Percentiles rank a stretch among this genome's conserved stretches.
These are phyloP conservation scores for Molothrus ater DNA, from an alignment of 2,797 vertebrate genomes.

Conservation along the genomic window DNA sequence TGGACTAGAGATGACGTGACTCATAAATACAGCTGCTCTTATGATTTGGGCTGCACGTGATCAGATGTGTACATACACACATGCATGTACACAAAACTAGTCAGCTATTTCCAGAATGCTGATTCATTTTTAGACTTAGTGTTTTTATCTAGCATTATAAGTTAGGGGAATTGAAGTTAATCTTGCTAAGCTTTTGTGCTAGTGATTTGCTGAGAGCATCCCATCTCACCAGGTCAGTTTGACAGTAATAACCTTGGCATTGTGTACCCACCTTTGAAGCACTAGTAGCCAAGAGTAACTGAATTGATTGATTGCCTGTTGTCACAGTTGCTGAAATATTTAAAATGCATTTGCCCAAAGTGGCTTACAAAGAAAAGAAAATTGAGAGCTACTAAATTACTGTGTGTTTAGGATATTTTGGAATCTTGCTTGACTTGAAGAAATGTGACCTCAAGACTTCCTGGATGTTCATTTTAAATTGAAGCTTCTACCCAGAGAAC, in stretches of 20 bases:
- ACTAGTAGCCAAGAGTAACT: not conserved
- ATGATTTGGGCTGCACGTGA: accelerated
- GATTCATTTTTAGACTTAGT: not conserved
- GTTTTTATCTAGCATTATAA: not conserved
- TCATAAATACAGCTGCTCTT: not conserved
- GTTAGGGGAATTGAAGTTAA: not conserved
- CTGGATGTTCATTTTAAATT: not conserved
- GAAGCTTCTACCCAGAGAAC: not conserved
- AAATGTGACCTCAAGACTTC: not conserved
- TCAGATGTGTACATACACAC: not conserved
- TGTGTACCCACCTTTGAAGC: not conserved
- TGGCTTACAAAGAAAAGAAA: not conserved
- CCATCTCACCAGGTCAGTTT: not conserved
- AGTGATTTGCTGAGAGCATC: not conserved
- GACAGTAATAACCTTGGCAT: not conserved
- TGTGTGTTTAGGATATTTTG: not conserved
- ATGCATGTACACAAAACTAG: not conserved
- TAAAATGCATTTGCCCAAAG: not conserved
- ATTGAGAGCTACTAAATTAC: not conserved
- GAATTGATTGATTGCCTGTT: not conserved
- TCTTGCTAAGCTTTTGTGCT: not conserved
- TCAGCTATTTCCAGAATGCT: not conserved
- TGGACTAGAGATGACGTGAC: not conserved
- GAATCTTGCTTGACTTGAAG: not conserved
- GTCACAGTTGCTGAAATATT: not conserved